phyloP scores from a whole-genome alignment of 35 echinoderm and acorn worm species.

The Lytechinus pictus region DNA sequence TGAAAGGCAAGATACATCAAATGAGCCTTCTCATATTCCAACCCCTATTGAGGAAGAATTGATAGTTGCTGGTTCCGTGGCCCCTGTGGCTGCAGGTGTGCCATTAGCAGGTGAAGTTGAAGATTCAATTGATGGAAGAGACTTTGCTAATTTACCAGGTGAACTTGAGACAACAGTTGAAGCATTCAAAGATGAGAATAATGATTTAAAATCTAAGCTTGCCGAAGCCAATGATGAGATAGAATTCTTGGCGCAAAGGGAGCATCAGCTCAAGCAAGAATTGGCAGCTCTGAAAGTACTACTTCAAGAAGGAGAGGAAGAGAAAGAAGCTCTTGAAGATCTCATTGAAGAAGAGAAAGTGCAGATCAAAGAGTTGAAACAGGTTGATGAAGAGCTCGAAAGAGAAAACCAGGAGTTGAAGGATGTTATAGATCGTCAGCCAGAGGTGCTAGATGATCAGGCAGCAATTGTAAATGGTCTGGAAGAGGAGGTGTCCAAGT shows the following conservation, averaged over 20 bases:
- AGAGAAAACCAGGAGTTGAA: constrained; percentile 39
- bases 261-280: constrained; percentile 40
- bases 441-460: constrained; percentile 12
- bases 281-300: constrained; percentile 49
- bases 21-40: background rate
- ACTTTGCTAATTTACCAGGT: background rate
- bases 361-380: background rate
- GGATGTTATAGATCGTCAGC: background rate
- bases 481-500: constrained; percentile 49
- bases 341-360: constrained; percentile 12
- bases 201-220: constrained; percentile 59
- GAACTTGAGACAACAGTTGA: background rate
- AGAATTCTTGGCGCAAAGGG: background rate
- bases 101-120: background rate
- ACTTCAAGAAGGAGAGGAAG: constrained; percentile 54
- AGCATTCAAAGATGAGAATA: constrained; percentile 50
- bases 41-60: background rate
- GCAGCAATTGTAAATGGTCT: background rate
- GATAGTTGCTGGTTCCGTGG: constrained; percentile 3
- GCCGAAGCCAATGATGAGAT: constrained; percentile 23
- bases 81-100: background rate
- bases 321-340: constrained; percentile 57
- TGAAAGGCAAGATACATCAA: background rate
- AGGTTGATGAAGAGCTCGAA: constrained; percentile 15
- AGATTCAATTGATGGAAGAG: background rate